These are phyloP conservation scores for Mustela nigripes DNA, from an alignment of 2,113 vertebrate genomes.

Conservation along the genomic window DNA sequence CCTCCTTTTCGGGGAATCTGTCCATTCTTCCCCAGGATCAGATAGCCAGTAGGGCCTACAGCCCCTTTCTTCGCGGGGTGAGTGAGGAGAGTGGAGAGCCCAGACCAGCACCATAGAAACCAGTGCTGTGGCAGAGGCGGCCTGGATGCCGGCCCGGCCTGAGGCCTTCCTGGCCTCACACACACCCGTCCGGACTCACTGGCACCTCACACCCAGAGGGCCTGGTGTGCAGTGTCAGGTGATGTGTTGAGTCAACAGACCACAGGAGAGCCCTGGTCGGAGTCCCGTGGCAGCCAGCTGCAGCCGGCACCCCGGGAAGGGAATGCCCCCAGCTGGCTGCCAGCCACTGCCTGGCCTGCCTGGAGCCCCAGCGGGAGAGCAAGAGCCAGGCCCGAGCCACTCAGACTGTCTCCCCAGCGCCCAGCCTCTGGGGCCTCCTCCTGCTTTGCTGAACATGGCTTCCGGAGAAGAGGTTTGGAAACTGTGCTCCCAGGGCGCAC, in stretches of 20 bases:
- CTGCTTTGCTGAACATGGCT: rapidly evolving
- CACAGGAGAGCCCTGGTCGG: constrained; percentile 66
- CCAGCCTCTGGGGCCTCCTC: not conserved
- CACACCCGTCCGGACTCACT: not conserved
- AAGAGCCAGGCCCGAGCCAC: not conserved
- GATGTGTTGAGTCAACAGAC: constrained; percentile 81
- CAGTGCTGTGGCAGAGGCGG: not conserved
- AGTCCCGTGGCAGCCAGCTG: constrained; percentile 73
- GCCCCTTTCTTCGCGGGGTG: not conserved
- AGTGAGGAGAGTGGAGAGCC: not conserved
- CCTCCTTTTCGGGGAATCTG: not conserved
- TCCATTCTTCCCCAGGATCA: not conserved
- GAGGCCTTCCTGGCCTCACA: not conserved
- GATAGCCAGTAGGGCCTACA: not conserved
- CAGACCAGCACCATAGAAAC: not conserved
- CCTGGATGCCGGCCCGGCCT: not conserved
- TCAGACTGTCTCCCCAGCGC: not conserved
- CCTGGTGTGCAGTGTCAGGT: constrained; percentile 74
- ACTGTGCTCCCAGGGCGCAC: not conserved
- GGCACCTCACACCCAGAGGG: constrained; percentile 55
- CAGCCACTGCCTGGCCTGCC: not conserved
- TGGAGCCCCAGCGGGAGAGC: not conserved
- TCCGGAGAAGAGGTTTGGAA: not conserved
- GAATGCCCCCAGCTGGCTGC: not conserved
- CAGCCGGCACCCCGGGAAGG: constrained; percentile 55